Conservation (phyloP, 2,113 vertebrate species). For the Calidris pugnax region DNA sequence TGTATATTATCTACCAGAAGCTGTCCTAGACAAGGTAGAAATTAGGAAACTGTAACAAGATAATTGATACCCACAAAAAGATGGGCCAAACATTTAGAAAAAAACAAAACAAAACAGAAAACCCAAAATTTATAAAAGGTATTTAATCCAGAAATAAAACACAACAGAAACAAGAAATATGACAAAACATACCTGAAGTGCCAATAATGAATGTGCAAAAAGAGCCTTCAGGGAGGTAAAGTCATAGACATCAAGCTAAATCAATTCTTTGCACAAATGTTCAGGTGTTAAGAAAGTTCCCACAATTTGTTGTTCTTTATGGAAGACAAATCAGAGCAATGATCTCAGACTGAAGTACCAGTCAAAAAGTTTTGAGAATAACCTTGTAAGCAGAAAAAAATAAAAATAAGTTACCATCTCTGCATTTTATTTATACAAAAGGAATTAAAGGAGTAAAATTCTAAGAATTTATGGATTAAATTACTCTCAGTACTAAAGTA, state of each 20-base stretch:
- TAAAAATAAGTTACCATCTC: not conserved
- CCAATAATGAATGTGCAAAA: not conserved
- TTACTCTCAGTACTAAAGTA: not conserved
- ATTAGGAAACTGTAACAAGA: not conserved
- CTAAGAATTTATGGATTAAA: not conserved
- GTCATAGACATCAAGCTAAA: not conserved
- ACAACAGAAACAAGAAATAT: not conserved
- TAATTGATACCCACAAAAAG: not conserved
- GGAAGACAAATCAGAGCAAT: not conserved
- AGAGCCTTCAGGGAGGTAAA: not conserved
- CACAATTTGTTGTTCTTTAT: not conserved
- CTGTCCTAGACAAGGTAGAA: not conserved
- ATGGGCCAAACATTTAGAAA: not conserved
- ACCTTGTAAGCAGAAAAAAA: not conserved
- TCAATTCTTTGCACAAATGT: not conserved
- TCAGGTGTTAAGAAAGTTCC: not conserved
- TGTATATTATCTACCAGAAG: not conserved
- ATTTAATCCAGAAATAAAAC: not conserved
- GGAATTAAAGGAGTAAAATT: not conserved
- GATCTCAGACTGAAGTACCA: not conserved
- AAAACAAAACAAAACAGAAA: not conserved
- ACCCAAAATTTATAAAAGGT: not conserved
- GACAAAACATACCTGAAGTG: not conserved
- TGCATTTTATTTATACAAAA: not conserved
- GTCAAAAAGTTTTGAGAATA: not conserved